Conservation (phyloP, 2,888 invertebrate species). For the Cerastis rubricosa region DNA sequence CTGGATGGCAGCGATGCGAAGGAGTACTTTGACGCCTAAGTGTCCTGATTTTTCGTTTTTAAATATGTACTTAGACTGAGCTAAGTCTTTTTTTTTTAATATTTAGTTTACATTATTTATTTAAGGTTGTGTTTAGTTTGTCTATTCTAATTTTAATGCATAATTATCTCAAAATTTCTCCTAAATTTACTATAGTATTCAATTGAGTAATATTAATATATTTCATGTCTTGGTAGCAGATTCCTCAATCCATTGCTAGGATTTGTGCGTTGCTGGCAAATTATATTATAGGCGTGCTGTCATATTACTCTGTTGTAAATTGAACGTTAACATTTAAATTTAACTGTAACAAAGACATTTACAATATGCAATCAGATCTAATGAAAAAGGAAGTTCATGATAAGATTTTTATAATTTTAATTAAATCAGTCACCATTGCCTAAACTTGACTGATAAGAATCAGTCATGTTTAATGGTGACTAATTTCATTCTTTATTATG, state of each 20-base stretch:
- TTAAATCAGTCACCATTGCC: neutral
- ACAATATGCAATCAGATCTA: neutral
- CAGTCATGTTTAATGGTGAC: neutral
- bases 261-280: neutral
- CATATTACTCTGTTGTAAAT: neutral
- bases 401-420: conserved; percentile 6
- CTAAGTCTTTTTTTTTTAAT: neutral
- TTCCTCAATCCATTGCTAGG: neutral
- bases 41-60: neutral
- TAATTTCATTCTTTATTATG: neutral
- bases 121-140: neutral
- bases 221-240: neutral
- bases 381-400: neutral
- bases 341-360: neutral
- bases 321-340: too few relatives aligned
- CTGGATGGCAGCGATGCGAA: neutral
- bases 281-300: neutral
- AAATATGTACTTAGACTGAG: neutral
- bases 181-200: neutral
- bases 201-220: neutral
- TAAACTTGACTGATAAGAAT: neutral
- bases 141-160: neutral
- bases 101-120: neutral
- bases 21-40: neutral
- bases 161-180: neutral